phyloP scores from a whole-genome alignment of 2,113 vertebrate genomes.

The Phylloscopus trochilus region DNA sequence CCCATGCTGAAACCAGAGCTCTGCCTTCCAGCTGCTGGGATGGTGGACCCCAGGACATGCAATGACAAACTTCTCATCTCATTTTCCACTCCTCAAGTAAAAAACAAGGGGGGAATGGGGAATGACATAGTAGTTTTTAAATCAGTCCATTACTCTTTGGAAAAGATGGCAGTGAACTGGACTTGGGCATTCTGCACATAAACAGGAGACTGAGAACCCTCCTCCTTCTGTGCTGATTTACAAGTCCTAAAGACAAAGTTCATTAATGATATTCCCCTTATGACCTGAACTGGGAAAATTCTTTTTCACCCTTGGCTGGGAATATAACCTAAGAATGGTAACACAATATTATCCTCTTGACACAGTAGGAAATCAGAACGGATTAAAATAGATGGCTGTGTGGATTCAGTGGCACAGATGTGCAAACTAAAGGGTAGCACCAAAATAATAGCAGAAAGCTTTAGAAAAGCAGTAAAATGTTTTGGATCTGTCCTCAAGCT shows the following conservation, averaged over 20 bases:
- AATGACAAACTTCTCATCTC: not conserved
- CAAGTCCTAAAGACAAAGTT: not conserved
- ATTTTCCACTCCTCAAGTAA: not conserved
- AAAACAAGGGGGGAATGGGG: not conserved
- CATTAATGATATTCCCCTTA: not conserved
- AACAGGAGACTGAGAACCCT: not conserved
- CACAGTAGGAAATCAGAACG: not conserved
- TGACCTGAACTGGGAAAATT: not conserved
- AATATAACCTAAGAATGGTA: not conserved
- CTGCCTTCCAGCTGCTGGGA: not conserved
- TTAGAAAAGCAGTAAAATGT: not conserved
- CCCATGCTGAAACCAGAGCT: not conserved
- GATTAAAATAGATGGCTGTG: not conserved
- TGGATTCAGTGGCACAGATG: not conserved
- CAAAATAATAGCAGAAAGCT: not conserved
- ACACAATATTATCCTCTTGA: too few species aligned
- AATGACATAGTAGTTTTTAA: not conserved
- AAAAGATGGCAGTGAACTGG: not conserved
- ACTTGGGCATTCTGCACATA: not conserved
- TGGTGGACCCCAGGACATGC: not conserved
- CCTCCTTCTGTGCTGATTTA: not conserved
- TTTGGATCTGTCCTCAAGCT: not conserved
- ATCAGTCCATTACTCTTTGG: not conserved
- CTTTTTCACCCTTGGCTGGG: not conserved
- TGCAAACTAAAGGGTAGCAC: not conserved